These are phyloP conservation scores for Poecilobothrus nobilitatus DNA, from an alignment of 2,888 invertebrate genomes.

Conservation along the genomic window DNA sequence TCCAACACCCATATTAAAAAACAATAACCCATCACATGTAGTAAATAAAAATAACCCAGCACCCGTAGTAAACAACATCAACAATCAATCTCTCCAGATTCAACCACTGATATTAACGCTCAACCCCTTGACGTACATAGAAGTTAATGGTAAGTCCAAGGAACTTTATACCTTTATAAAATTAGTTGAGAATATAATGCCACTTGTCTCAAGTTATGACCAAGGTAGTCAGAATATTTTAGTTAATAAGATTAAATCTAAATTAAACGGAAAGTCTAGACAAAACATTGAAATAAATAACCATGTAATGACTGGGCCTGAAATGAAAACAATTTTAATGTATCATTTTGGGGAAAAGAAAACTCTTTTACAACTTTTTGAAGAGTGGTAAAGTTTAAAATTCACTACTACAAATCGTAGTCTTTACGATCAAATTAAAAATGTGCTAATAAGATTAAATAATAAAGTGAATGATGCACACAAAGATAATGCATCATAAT, in stretches of 20 bases:
- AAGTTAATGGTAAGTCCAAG: neutral
- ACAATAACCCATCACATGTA: no score
- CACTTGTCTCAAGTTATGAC: constrained; percentile 11
- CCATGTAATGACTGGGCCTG: constrained; percentile 15
- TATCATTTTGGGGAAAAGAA: constrained; percentile 10
- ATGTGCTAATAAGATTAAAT: neutral
- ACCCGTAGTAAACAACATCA: no score
- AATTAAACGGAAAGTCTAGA: constrained; percentile 15
- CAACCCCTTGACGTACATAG: neutral
- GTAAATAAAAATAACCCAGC: no score
- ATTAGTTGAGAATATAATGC: neutral
- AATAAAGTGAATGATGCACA: constrained; percentile 16
- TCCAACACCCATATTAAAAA: no score
- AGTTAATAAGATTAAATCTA: constrained; percentile 18
- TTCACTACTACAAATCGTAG: neutral
- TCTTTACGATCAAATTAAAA: neutral
- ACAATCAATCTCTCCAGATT: neutral
- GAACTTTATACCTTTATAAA: constrained; percentile 2
- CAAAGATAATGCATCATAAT: constrained; percentile 8
- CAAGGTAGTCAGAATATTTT: constrained; percentile 12
- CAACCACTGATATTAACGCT: neutral
- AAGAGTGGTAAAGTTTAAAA: neutral
- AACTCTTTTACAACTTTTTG: neutral
- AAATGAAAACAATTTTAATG: constrained; percentile 14
- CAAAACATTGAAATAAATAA: constrained; percentile 18